phyloP scores from a whole-genome alignment of 2,888 invertebrate species.

The Cryptops parisi region DNA sequence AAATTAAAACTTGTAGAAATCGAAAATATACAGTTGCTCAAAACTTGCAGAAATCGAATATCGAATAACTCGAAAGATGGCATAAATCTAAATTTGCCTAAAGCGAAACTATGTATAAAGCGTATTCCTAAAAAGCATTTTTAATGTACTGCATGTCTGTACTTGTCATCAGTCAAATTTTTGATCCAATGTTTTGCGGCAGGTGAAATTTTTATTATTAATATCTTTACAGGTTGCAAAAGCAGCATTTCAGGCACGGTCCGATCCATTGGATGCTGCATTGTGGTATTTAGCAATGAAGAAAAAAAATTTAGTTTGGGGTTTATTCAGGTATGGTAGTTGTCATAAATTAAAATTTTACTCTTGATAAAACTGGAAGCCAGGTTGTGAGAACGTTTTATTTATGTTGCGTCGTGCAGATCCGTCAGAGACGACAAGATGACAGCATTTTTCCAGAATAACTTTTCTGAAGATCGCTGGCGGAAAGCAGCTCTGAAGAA shows the following conservation, averaged over 20 bases:
- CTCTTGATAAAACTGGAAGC: background rate
- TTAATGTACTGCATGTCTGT: too few species aligned
- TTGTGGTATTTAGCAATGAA: slow-evolving; percentile 96
- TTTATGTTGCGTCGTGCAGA: slow-evolving; percentile 30
- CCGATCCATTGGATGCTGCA: slow-evolving; percentile 95
- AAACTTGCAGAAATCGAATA: too few species aligned
- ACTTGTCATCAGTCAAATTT: too few species aligned
- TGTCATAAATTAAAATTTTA: background rate
- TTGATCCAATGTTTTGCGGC: too few species aligned
- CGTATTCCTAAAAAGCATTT: too few species aligned
- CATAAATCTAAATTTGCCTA: too few species aligned
- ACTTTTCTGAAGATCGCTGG: slow-evolving; percentile 88
- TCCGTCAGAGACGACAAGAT: slow-evolving; percentile 78
- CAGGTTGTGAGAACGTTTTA: too few species aligned
- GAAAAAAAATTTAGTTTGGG: slow-evolving; percentile 93
- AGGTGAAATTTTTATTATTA: too few species aligned
- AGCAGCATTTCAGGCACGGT: slow-evolving; percentile 74
- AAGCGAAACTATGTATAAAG: too few species aligned
- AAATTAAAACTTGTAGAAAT: too few species aligned
- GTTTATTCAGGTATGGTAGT: slow-evolving; percentile 49
- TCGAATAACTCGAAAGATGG: too few species aligned
- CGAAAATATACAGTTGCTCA: too few species aligned
- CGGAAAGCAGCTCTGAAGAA: slow-evolving; percentile 95
- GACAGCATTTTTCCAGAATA: slow-evolving; percentile 88
- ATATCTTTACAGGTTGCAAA: slow-evolving; percentile 63